Evolutionary conservation across 2,113 vertebrate genomes (phyloP), one percentile per base, ranked within the genome.

Genomic region (Tinamus guttatus): DNA sequence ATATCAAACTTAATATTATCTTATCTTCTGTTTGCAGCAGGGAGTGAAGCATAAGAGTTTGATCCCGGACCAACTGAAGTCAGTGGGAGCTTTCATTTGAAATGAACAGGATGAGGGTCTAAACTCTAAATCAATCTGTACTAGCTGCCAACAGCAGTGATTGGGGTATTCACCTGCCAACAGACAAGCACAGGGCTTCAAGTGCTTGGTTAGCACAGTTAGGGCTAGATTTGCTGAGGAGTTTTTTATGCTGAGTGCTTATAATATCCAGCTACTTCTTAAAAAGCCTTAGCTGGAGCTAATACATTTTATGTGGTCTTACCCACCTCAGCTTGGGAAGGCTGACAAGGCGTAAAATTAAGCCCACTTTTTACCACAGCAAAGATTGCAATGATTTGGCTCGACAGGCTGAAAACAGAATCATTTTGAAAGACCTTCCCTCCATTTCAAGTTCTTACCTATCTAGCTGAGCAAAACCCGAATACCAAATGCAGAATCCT

Each of bases 41-140:
- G 16, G 41, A 87, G n/a, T 16, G 45, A 40, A 63, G n/a, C 58
- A 15, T 30, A 79, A 73, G 65, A 63, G 38, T 76, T 40, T 58
- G 70, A 91, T 73, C 58, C 38, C 1, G 0, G 41, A 76, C 4
- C 0, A 1, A 38, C 19, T 54, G 71, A 64, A 71, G 76, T 0
- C 5, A 38, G 25, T 25, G 43, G 28, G 27, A 65, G 43, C 28
- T 93, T 80, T 85, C 68, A 20, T 59, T 82, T 34, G 49, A 80
- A 30, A 27, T 0, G 34, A 93, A 41, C 16, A 52, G 34, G 58
- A 82, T 30, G 8, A 81, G 24, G 38, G 25, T 27, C 63, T 65
- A 28, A 38, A 65, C 27, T 65, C 36, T 64, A 21, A 64, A 64
- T 56, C 28, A 56, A 56, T 58, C 54, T 32, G 28, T 89, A 87